phyloP scores from a whole-genome alignment of 1,140 invertebrate genomes.

The Contarinia nasturtii region DNA sequence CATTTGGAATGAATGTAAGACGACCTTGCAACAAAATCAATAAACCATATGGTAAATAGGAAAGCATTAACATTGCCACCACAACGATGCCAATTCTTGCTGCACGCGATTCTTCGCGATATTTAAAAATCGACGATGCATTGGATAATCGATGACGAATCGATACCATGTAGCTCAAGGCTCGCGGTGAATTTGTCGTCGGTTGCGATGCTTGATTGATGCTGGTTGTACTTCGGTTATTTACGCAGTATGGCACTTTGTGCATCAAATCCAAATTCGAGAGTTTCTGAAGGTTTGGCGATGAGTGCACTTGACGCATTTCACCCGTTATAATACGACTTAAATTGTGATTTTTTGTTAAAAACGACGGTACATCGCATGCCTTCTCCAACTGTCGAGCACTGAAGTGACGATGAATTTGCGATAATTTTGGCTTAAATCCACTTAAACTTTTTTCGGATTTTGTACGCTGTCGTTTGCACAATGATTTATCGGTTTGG shows the following conservation, averaged over 20 bases:
- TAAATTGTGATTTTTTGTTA: no score
- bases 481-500: background rate
- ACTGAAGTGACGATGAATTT: background rate
- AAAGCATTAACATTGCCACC: no score
- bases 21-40: no score
- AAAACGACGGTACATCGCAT: no score
- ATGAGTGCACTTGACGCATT: constrained; percentile 1
- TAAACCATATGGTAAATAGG: no score
- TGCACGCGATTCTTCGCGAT: constrained; percentile 55
- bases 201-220: no score
- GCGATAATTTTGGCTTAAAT: background rate
- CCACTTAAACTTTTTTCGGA: background rate
- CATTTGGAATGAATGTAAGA: no score
- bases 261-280: background rate
- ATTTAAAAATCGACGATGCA: constrained; percentile 50
- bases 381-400: background rate
- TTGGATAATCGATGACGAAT: constrained; percentile 51
- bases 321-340: no score
- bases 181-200: background rate
- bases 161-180: constrained; percentile 31
- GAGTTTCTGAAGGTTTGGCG: background rate
- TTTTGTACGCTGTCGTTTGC: no score
- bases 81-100: constrained; percentile 44
- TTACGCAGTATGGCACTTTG: background rate
- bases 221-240: background rate